phyloP scores from a whole-genome alignment of 2,797 vertebrate genomes.

The Rhinophrynus dorsalis region DNA sequence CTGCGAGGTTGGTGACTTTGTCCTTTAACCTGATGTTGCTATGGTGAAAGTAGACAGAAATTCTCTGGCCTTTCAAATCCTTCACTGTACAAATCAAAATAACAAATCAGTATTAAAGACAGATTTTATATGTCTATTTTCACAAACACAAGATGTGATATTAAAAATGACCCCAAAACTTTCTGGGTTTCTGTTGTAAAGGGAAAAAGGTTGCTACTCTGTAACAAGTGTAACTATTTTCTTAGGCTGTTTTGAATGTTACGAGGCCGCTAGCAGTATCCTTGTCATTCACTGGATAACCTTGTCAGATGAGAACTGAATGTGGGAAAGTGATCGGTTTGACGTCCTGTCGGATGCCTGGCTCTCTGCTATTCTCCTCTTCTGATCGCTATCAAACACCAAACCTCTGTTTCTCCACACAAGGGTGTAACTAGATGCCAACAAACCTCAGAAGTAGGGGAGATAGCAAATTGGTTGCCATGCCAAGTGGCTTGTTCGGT shows the following conservation, averaged over 20 bases:
- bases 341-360: slow-evolving; percentile 65
- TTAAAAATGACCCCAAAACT: slow-evolving; percentile 33
- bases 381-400: slow-evolving; percentile 64
- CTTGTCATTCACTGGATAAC: slow-evolving; percentile 66
- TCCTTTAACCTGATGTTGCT: slow-evolving; percentile 12
- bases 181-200: not conserved
- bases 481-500: slow-evolving; percentile 54
- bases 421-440: slow-evolving; percentile 59
- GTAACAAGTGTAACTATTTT: slow-evolving; percentile 22
- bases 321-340: slow-evolving; percentile 62
- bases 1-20: slow-evolving; percentile 7
- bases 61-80: not conserved
- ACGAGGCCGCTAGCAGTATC: slow-evolving; percentile 51
- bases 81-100: not conserved
- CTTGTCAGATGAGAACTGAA: slow-evolving; percentile 67
- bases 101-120: not conserved
- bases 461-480: slow-evolving; percentile 43
- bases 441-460: slow-evolving; percentile 52
- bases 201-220: not conserved
- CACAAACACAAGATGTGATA: slow-evolving; percentile 20
- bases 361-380: slow-evolving; percentile 61
- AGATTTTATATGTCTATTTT: not conserved
- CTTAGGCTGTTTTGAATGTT: slow-evolving; percentile 46
- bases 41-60: not conserved
- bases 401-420: slow-evolving; percentile 59